Evolutionary conservation across 2,888 invertebrate genomes (phyloP).

Genomic region (Cephonodes hylas): DNA sequence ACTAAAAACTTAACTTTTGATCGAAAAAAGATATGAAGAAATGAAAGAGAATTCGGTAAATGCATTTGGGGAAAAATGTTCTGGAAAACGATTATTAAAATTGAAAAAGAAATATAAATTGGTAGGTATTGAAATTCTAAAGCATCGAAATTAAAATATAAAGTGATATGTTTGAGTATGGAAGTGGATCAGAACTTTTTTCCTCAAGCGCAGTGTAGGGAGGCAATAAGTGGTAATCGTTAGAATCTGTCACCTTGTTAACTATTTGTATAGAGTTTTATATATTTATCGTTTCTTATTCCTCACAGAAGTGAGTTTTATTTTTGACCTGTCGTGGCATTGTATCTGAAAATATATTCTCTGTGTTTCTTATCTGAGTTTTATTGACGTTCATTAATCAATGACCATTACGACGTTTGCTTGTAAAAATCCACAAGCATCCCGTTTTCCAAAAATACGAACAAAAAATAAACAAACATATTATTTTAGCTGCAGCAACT

Average conservation of each 20-base stretch:
- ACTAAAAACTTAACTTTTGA: background rate
- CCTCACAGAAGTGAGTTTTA: constrained; percentile 71
- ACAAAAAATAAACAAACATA: background rate
- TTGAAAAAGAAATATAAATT: background rate
- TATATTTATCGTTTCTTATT: constrained; percentile 71
- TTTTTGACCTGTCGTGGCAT: constrained; percentile 78
- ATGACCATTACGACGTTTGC: background rate
- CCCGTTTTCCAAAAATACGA: background rate
- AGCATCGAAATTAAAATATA: background rate
- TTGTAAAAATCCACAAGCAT: background rate
- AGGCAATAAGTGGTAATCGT: constrained; percentile 31
- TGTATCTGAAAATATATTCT: constrained; percentile 79
- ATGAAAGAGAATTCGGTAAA: background rate
- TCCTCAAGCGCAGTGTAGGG: constrained; percentile 21
- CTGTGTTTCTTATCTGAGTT: constrained; percentile 73
- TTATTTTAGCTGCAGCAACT: background rate
- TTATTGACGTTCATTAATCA: constrained; percentile 25
- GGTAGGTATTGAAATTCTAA: background rate
- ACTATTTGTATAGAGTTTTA: constrained; percentile 79
- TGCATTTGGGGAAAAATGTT: constrained; percentile 10
- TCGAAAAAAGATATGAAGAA: background rate
- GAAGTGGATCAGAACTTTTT: constrained; percentile 11
- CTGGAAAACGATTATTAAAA: background rate
- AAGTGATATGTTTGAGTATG: constrained; percentile 3
- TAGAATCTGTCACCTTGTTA: constrained; percentile 70